Evolutionary conservation across 2,888 invertebrate genomes (phyloP).

Genomic region (Epistrophe eligans): DNA sequence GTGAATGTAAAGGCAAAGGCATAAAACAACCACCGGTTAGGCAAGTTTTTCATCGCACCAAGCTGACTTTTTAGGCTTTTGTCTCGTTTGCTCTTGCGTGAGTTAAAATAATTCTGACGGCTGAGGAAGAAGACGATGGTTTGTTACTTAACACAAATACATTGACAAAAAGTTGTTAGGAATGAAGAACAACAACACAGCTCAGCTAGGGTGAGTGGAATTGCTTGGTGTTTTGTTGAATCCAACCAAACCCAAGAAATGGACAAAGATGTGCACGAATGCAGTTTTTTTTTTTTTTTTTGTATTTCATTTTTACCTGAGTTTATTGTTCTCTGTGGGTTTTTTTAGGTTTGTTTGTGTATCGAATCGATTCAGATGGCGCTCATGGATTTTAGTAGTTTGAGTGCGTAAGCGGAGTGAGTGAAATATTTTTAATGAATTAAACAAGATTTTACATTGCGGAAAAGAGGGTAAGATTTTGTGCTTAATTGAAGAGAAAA

Average conservation of each 20-base stretch:
- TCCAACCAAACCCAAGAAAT: constrained; percentile 19
- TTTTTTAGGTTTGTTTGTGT: background rate
- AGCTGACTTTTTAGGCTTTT: constrained; percentile 40
- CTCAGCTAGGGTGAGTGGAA: constrained; percentile 54
- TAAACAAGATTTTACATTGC: background rate
- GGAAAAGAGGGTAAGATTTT: background rate
- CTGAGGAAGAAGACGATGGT: constrained; percentile 31
- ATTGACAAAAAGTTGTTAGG: constrained; percentile 17
- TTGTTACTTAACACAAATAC: constrained; percentile 70
- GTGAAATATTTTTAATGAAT: constrained; percentile 8
- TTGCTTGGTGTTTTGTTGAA: constrained; percentile 13
- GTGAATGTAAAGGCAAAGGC: constrained; percentile 1
- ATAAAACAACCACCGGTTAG: constrained; percentile 76
- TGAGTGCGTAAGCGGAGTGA: constrained; percentile 41
- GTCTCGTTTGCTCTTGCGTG: constrained; percentile 74
- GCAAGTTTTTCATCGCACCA: constrained; percentile 55
- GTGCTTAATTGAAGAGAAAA: constrained; percentile 3
- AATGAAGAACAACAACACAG: constrained; percentile 25
- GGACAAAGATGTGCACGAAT: constrained; percentile 47
- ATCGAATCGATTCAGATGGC: constrained; percentile 1
- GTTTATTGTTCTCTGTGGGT: constrained; percentile 55
- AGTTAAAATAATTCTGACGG: constrained; percentile 39
- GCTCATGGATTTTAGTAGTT: constrained; percentile 38
- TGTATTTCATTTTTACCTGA: constrained; percentile 40
- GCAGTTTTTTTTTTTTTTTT: constrained; percentile 39